Percentiles rank a stretch among this genome's conserved stretches.
These are phyloP conservation scores for Drosophila anomalipes DNA, from an alignment of 2,888 invertebrate species.

Conservation along the genomic window DNA sequence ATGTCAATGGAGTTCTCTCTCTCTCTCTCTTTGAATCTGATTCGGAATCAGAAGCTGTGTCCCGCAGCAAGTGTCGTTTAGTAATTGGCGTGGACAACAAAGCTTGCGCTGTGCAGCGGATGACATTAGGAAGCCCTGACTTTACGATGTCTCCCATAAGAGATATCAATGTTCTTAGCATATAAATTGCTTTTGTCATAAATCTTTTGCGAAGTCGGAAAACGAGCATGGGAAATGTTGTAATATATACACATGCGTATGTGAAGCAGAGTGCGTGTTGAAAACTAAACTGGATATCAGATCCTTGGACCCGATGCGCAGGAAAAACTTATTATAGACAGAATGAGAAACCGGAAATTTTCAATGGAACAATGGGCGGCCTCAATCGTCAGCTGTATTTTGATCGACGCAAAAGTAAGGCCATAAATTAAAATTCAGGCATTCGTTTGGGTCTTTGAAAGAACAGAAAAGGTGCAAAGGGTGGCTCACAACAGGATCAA, in stretches of 20 bases:
- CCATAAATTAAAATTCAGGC: conserved; percentile 59
- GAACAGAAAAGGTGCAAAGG: conserved; percentile 21
- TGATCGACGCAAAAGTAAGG: conserved; percentile 37
- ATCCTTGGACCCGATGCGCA: conserved; percentile 16
- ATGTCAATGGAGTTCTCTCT: conserved; percentile 39
- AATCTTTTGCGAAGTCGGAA: conserved; percentile 49
- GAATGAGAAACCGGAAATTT: conserved; percentile 24
- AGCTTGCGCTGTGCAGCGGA: conserved; percentile 27
- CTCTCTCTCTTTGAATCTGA: not conserved
- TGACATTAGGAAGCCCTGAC: conserved; percentile 43
- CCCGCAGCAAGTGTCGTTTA: conserved; percentile 34
- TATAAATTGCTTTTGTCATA: conserved; percentile 59
- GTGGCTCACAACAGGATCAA: conserved; percentile 42
- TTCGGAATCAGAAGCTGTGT: conserved; percentile 14
- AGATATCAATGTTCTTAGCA: conserved; percentile 54
- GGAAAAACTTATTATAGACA: conserved; percentile 1
- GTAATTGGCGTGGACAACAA: conserved; percentile 65
- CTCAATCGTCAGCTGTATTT: conserved; percentile 57
- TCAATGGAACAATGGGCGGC: conserved; percentile 21
- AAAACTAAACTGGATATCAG: conserved; percentile 46
- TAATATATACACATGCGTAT: conserved; percentile 3
- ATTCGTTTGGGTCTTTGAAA: conserved; percentile 19
- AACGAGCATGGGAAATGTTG: conserved; percentile 55
- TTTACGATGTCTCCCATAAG: conserved; percentile 35
- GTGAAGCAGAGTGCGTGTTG: conserved; percentile 11